phyloP scores from a whole-genome alignment of 2,888 invertebrate species.

The Polyploca ridens region DNA sequence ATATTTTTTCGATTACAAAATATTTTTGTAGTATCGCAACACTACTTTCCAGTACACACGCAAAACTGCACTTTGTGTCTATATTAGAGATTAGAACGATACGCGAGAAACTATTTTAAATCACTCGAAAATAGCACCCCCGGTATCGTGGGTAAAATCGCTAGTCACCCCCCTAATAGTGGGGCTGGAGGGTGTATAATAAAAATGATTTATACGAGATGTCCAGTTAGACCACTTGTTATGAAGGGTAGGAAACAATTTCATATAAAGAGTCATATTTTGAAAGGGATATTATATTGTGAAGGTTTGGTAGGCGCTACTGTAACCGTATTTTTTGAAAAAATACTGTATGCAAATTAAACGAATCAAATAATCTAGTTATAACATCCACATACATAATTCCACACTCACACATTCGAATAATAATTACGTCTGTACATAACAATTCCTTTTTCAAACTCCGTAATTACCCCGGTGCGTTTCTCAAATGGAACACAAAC shows the following conservation, averaged over 20 bases:
- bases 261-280: conserved; percentile 42
- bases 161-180: conserved; percentile 63
- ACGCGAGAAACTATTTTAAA: conserved; percentile 68
- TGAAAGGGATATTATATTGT: conserved; percentile 26
- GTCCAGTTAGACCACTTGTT: conserved; percentile 69
- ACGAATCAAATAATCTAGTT: not conserved
- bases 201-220: conserved; percentile 82
- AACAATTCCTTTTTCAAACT: conserved; percentile 72
- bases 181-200: conserved; percentile 61
- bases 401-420: conserved; percentile 40
- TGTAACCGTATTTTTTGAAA: too few relatives aligned
- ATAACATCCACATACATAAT: conserved; percentile 42
- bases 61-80: conserved; percentile 71
- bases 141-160: conserved; percentile 56
- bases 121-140: conserved; percentile 57
- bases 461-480: conserved; percentile 60
- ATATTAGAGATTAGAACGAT: conserved; percentile 55
- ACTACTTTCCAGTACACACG: conserved; percentile 50
- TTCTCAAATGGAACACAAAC: conserved; percentile 51
- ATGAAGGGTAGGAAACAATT: conserved; percentile 80
- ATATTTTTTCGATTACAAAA: conserved; percentile 6
- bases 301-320: too few relatives aligned
- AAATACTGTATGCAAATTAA: too few relatives aligned
- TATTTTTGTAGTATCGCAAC: conserved; percentile 22
- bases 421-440: conserved; percentile 62